A percentile compares a stretch with the other conserved stretches of the same genome.
phyloP scores from a whole-genome alignment of 2,113 vertebrate genomes.

The Ptyas mucosa region DNA sequence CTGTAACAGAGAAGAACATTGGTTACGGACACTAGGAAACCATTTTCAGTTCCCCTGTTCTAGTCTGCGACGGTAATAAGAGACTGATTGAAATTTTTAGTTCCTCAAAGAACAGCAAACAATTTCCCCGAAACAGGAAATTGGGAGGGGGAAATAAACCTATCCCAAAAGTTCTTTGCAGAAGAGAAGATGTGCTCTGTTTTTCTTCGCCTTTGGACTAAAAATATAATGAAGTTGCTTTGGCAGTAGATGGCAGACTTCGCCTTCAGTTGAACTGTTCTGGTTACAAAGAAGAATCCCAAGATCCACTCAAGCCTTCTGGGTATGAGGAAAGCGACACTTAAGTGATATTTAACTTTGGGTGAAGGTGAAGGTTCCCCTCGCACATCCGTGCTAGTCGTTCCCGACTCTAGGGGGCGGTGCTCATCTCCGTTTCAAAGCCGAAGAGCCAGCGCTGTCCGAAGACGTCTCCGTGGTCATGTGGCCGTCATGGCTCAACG shows the following conservation, averaged over 20 bases:
- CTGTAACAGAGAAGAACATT: slow-evolving; percentile 64
- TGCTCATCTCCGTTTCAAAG: too few relatives aligned
- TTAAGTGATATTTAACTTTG: background rate
- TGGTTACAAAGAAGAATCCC: background rate
- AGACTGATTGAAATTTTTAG: background rate
- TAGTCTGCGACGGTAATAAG: background rate
- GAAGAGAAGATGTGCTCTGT: background rate
- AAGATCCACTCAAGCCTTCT: background rate
- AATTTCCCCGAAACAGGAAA: background rate
- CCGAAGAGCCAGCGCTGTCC: too few relatives aligned
- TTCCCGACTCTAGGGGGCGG: too few relatives aligned
- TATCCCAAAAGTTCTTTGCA: background rate
- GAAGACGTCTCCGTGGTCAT: too few relatives aligned
- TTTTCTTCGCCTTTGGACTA: background rate
- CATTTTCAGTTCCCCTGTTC: background rate
- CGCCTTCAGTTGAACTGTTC: background rate
- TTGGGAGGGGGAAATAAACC: background rate
- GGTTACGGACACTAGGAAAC: background rate
- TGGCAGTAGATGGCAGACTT: background rate
- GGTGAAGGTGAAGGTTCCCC: too few relatives aligned
- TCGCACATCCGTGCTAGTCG: too few relatives aligned
- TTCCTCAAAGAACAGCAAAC: background rate
- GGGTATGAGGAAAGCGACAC: background rate
- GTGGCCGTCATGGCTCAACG: too few relatives aligned
- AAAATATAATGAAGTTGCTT: background rate